A percentile compares a stretch with the other conserved stretches of the same genome.
phyloP scores from a whole-genome alignment of 2,797 vertebrate species.

The Mus caroli region DNA sequence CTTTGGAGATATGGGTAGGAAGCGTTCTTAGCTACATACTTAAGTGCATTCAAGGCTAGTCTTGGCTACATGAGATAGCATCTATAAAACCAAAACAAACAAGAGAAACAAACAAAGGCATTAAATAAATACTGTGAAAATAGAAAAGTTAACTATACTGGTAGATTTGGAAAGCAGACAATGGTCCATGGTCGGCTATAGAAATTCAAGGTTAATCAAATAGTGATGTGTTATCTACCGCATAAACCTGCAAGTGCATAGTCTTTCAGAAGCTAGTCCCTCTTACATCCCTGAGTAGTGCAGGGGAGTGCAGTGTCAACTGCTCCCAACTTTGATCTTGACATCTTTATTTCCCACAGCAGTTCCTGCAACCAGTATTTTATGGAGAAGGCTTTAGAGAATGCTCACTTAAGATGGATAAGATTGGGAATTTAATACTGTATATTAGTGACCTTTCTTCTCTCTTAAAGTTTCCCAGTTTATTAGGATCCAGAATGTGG shows the following conservation, averaged over 20 bases:
- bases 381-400: neutral
- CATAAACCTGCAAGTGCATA: neutral
- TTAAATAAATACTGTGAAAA: conserved; percentile 15
- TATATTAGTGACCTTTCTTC: neutral
- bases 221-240: neutral
- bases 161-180: neutral
- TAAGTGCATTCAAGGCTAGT: neutral
- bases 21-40: too few relatives aligned
- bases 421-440: neutral
- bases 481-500: neutral
- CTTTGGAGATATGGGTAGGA: neutral
- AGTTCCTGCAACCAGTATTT: neutral
- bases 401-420: too few relatives aligned
- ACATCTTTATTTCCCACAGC: neutral
- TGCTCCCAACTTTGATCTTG: neutral
- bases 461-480: neutral
- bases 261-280: neutral
- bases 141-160: neutral
- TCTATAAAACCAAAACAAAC: neutral
- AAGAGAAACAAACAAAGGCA: neutral
- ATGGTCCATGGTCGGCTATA: neutral
- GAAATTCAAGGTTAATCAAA: neutral
- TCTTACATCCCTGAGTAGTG: too few relatives aligned
- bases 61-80: neutral
- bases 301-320: neutral